Evolutionary conservation across 1,140 invertebrate genomes (phyloP).

Genomic region (Calliphora vicina): DNA sequence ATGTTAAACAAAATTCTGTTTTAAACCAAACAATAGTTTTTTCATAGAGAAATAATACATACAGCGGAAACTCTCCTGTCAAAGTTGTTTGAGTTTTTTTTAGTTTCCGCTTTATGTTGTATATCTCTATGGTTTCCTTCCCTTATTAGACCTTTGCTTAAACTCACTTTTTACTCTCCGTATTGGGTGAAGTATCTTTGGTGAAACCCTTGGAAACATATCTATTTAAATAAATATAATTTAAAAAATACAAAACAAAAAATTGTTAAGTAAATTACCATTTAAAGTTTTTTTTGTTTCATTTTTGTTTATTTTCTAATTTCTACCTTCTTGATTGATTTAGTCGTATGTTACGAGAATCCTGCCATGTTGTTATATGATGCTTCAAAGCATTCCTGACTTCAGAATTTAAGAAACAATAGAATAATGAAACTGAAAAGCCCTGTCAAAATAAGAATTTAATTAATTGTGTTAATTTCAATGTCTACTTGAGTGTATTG

Average conservation of each 20-base stretch:
- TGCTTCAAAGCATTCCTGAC: conserved; percentile 85
- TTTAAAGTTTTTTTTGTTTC: neutral
- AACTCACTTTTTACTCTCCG: conserved; percentile 79
- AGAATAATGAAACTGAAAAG: conserved; percentile 85
- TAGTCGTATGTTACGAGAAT: conserved; percentile 70
- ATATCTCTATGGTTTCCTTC: neutral
- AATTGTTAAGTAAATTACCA: neutral
- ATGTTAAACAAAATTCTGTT: no score
- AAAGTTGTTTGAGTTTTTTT: no score
- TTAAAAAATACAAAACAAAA: neutral
- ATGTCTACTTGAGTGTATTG: no score
- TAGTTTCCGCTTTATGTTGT: no score
- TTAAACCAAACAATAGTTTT: no score
- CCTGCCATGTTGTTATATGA: conserved; percentile 81
- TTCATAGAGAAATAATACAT: no score
- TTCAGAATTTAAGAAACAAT: conserved; percentile 92
- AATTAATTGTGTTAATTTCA: neutral
- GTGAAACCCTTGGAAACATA: conserved; percentile 64
- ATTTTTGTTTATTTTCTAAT: neutral
- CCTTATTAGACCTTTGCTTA: neutral
- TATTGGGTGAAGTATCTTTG: conserved; percentile 81
- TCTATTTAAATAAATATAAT: conserved; percentile 26
- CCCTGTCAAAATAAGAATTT: conserved; percentile 64
- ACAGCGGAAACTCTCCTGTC: no score
- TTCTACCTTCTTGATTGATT: conserved; percentile 64